Evolutionary conservation across 2,797 vertebrate genomes (phyloP), one percentile per base, ranked within the genome.

Genomic region (Notoglanidium macrostoma): DNA sequence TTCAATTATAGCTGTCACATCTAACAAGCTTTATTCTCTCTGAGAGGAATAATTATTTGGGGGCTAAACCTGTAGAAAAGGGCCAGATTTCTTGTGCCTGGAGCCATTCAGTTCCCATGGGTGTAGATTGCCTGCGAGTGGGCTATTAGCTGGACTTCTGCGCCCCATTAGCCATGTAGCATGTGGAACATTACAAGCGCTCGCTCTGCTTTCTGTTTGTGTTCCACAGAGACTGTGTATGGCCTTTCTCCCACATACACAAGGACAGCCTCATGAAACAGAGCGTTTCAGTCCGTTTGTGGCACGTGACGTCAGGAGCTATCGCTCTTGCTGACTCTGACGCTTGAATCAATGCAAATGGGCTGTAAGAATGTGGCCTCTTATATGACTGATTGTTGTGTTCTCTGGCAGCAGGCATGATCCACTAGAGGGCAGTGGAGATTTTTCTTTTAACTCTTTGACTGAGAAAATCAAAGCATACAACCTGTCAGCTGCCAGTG

Each of bases 351-450:
- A 26, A 26, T 67, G 57, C 0, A 72, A 88, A 68, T 55, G n/a
- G n/a, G 3, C 51, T 83, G 40, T 35, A 85, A 63, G 57, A 80
- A 83, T 46, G 70, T 57, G 26, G 12, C 57, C 32, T 32, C 26
- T 46, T 14, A 17, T 86, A n/a, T 26, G 70, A 23, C 35, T 0
- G 3, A 57, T 29, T 15, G 6, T 14, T 54, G 9, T 65, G 74
- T 67, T 73, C 11, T 46, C 29, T 29, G 67, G 67, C 8, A 17
- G 26, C 3, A 23, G 32, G 2, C 4, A 46, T 63, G 49, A 32
- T 84, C 91, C 91, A 92, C 90, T 86, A 91, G 91, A 86, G 91
- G 91, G 90, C 91, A 88, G 89, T 87, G 84, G 65, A 86, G 91
- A 78, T 88, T 78, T 87, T 86, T 86, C 46, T 3, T 63, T 44